Evolutionary conservation across 2,113 vertebrate genomes (phyloP).

Genomic region (Eclectus roratus): DNA sequence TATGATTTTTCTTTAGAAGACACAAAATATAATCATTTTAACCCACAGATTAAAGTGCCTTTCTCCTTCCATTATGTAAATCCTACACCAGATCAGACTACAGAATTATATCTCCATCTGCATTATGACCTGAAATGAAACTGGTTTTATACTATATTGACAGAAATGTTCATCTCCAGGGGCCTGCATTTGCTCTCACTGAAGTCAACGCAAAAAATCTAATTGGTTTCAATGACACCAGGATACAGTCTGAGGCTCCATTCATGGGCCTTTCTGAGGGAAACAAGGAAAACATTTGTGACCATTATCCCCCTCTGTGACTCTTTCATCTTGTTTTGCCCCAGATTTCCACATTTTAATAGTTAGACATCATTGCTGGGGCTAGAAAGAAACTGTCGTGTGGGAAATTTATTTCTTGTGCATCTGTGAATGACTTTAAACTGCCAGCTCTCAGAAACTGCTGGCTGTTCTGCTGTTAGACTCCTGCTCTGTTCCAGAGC

Average conservation of each 20-base stretch:
- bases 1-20: background rate
- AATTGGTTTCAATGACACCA: constrained; percentile 44
- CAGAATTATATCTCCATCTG: constrained; percentile 4
- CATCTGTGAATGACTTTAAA: background rate
- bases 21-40: constrained; percentile 36
- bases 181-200: constrained; percentile 51
- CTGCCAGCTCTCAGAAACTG: background rate
- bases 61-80: constrained; percentile 51
- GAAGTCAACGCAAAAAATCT: constrained; percentile 55
- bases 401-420: background rate
- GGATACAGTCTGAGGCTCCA: background rate
- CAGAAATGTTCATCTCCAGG: constrained; percentile 48
- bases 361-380: background rate
- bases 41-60: constrained; percentile 6
- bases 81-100: constrained; percentile 31
- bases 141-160: constrained; percentile 44
- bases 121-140: constrained; percentile 38
- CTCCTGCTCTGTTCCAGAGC: background rate
- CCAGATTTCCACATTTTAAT: background rate
- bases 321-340: background rate
- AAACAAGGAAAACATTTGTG: background rate
- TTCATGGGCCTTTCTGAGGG: background rate
- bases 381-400: background rate
- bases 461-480: background rate
- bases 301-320: background rate